A percentile compares a stretch with the other conserved stretches of the same genome.
These are phyloP conservation scores for Psittacula echo DNA, from an alignment of 2,797 vertebrate genomes.

Conservation along the genomic window DNA sequence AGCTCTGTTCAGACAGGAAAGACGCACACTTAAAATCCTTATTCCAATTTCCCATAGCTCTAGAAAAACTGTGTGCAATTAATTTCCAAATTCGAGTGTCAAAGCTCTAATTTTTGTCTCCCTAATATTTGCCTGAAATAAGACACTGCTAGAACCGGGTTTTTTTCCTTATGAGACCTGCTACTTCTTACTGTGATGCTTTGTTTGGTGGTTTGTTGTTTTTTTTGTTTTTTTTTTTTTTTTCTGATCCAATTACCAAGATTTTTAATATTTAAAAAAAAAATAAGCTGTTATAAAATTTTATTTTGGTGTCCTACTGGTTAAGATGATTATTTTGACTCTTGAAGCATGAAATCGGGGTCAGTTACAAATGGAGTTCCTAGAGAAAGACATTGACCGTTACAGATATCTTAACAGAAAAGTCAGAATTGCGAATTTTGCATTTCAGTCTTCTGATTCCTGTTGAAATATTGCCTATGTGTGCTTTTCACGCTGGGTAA, in stretches of 20 bases:
- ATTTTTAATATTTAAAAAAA: background rate
- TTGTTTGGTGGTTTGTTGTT: background rate
- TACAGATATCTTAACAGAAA: background rate
- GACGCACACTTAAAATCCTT: background rate
- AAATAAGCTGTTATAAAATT: background rate
- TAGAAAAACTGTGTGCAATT: background rate
- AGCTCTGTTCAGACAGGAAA: background rate
- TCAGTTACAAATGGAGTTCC: background rate
- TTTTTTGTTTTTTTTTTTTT: background rate
- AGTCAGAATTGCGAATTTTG: background rate
- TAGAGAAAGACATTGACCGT: background rate
- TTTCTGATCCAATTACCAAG: background rate
- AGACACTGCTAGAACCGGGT: background rate
- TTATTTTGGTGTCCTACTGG: background rate
- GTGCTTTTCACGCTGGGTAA: background rate
- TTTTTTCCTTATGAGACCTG: background rate
- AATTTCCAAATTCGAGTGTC: background rate
- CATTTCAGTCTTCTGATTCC: background rate
- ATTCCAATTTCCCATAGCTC: background rate
- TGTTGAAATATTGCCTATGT: background rate
- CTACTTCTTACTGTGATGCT: background rate
- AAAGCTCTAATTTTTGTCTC: background rate
- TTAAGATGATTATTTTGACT: background rate
- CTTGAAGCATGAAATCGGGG: background rate
- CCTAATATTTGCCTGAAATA: background rate